Conservation (phyloP, 1,140 invertebrate genomes). For the Lamellibrachia luymesi region DNA sequence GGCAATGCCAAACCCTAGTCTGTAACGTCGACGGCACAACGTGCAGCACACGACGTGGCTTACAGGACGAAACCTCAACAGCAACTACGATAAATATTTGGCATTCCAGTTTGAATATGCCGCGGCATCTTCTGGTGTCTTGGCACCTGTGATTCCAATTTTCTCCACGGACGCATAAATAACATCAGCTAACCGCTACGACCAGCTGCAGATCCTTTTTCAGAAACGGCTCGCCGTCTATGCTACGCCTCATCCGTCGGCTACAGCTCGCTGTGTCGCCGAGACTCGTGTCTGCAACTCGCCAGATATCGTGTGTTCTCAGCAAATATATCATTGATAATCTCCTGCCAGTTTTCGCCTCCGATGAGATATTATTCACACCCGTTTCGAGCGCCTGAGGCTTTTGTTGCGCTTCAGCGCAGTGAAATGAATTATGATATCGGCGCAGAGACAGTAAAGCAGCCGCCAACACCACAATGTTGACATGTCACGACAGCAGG, state of each 20-base stretch:
- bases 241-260: not conserved
- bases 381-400: not conserved
- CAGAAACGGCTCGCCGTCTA: not conserved
- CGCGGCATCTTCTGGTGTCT: not conserved
- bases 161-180: not conserved
- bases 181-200: not conserved
- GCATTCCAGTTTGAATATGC: not conserved
- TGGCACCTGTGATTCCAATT: not conserved
- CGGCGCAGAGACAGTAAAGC: not conserved
- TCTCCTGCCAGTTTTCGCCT: not conserved
- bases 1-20: too few relatives aligned
- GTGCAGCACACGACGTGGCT: not conserved
- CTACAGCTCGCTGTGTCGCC: not conserved
- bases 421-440: not conserved
- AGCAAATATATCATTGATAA: not conserved
- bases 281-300: not conserved
- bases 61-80: not conserved
- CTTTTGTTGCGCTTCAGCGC: not conserved
- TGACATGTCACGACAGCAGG: not conserved
- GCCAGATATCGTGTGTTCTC: not conserved
- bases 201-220: not conserved
- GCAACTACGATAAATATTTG: not conserved
- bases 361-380: not conserved
- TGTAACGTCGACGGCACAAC: not conserved
- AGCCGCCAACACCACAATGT: not conserved